Conservation (phyloP, 2,113 vertebrate genomes). For the Albula glossodonta region DNA sequence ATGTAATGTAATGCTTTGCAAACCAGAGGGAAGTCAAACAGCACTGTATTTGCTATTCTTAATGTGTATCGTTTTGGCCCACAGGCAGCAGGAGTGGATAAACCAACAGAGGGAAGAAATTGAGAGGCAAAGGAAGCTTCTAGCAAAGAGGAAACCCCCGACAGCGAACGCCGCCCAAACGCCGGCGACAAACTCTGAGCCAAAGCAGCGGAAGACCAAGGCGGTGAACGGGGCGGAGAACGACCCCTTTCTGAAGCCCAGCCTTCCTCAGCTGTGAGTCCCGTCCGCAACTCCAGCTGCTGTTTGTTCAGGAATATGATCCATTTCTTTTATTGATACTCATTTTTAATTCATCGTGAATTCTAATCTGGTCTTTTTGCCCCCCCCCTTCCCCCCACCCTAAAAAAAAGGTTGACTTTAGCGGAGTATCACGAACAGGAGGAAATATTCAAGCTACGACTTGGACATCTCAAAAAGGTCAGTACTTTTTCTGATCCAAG, state of each 20-base stretch:
- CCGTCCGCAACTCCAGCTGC: not conserved
- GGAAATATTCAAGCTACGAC: constrained; percentile 98
- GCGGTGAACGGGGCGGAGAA: constrained; percentile 96
- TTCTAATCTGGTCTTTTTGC: too few species aligned
- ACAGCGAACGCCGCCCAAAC: constrained; percentile 90
- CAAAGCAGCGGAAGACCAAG: constrained; percentile 99
- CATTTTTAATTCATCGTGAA: too few species aligned
- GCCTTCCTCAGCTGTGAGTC: constrained; percentile 97
- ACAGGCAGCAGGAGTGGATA: constrained; percentile 94
- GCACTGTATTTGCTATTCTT: constrained; percentile 13
- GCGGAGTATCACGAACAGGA: constrained; percentile 99
- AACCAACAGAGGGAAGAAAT: constrained; percentile 99
- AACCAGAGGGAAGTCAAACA: not conserved
- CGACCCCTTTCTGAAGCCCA: constrained; percentile 98
- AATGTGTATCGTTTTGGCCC: constrained; percentile 48
- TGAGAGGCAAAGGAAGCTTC: constrained; percentile 96
- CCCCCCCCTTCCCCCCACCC: not conserved
- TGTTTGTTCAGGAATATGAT: too few species aligned
- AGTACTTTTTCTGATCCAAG: not conserved
- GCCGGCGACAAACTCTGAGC: constrained; percentile 92
- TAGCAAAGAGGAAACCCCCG: constrained; percentile 96
- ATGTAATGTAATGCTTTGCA: not conserved
- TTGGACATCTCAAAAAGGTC: constrained; percentile 99
- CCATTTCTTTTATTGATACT: too few species aligned
- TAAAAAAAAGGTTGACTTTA: constrained; percentile 82